A percentile compares a stretch with the other conserved stretches of the same genome.
Evolutionary conservation across 2,113 vertebrate species (phyloP).

Genomic region (Phalacrocorax aristotelis): DNA sequence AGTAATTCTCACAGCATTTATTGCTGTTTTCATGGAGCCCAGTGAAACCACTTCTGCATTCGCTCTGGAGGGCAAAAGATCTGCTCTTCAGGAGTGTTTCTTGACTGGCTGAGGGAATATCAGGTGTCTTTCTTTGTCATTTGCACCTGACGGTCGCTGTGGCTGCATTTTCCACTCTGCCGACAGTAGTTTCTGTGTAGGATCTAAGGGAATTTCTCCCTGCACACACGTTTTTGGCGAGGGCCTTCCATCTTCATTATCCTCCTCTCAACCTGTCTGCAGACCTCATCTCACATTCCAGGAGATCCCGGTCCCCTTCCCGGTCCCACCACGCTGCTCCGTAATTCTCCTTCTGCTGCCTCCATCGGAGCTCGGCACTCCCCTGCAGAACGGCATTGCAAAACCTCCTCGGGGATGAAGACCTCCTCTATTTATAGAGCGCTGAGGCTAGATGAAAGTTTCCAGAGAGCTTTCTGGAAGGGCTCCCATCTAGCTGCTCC

Average conservation of each 20-base stretch:
- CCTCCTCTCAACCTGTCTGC: not conserved
- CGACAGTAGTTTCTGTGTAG: not conserved
- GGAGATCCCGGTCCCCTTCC: not conserved
- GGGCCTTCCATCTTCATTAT: not conserved
- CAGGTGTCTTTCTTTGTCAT: not conserved
- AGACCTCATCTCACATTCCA: not conserved
- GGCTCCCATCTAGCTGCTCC: not conserved
- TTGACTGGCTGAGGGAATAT: not conserved
- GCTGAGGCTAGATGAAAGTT: not conserved
- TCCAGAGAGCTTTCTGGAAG: conserved; percentile 51
- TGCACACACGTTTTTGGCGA: not conserved
- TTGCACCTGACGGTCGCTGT: not conserved
- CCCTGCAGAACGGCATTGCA: not conserved
- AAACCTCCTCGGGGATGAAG: conserved; percentile 37
- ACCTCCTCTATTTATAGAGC: conserved; percentile 59
- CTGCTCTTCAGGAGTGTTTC: not conserved
- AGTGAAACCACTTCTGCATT: not conserved
- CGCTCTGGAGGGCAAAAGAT: not conserved
- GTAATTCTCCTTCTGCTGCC: not conserved
- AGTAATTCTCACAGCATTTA: not conserved
- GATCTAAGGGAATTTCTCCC: not conserved
- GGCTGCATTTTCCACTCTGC: not conserved
- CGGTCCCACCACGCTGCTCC: not conserved
- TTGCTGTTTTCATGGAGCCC: not conserved
- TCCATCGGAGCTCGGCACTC: not conserved